Percentiles rank a stretch among this genome's conserved stretches.
Evolutionary conservation across 1,140 invertebrate genomes (phyloP).

Genomic region (Drosophila tropicalis): DNA sequence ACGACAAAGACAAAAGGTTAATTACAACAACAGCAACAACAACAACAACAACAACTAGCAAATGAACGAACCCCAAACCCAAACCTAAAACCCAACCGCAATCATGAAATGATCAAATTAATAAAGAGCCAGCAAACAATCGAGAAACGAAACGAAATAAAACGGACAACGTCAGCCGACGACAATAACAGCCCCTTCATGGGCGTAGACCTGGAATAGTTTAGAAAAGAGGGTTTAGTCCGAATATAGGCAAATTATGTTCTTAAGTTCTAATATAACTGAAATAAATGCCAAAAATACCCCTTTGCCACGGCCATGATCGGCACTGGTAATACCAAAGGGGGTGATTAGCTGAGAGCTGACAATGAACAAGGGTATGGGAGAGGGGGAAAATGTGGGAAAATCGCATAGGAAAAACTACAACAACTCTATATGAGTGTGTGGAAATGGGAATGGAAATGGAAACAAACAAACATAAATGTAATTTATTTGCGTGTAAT

Average conservation of each 20-base stretch:
- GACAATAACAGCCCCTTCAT: not conserved
- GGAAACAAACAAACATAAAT: conserved; percentile 74
- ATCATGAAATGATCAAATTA: conserved; percentile 79
- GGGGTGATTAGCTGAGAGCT: conserved; percentile 43
- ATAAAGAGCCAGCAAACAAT: conserved; percentile 74
- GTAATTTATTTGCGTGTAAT: conserved; percentile 81
- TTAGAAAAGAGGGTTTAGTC: too few species aligned
- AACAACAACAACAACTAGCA: conserved; percentile 51
- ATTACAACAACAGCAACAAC: conserved; percentile 66
- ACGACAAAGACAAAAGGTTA: conserved; percentile 75
- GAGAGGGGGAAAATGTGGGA: conserved; percentile 50
- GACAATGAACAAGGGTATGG: not conserved
- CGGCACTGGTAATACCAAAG: conserved; percentile 27
- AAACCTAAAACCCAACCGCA: conserved; percentile 42
- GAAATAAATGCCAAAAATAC: not conserved
- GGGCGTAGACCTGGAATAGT: not conserved
- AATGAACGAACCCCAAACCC: conserved; percentile 23
- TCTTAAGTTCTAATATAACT: too few species aligned
- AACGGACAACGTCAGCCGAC: conserved; percentile 28
- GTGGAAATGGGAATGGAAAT: conserved; percentile 40
- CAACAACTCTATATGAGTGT: conserved; percentile 39
- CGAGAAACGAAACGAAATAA: conserved; percentile 34
- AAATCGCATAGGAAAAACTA: conserved; percentile 68
- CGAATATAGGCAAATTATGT: too few species aligned
- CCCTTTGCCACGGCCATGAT: not conserved